These are phyloP conservation scores for Trachelus iudaicus DNA, from an alignment of 2,888 invertebrate genomes.

Conservation along the genomic window DNA sequence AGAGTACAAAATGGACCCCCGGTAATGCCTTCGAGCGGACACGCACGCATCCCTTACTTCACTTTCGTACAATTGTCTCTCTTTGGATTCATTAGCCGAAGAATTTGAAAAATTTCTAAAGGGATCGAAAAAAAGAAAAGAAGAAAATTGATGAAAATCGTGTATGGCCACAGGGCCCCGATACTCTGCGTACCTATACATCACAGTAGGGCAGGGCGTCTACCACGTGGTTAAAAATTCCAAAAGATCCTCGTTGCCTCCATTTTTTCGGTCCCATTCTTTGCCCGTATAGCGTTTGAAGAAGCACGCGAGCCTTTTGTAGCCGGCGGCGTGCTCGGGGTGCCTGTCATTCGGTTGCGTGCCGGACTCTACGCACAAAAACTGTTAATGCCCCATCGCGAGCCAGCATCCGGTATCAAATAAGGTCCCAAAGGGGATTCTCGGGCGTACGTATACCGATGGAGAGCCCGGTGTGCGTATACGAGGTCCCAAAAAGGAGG, in stretches of 20 bases:
- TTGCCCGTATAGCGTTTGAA: background rate
- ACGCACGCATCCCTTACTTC: background rate
- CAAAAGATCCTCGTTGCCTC: background rate
- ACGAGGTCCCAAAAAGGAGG: background rate
- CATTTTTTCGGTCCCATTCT: background rate
- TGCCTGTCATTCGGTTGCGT: constrained; percentile 31
- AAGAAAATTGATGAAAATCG: background rate
- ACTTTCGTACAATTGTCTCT: background rate
- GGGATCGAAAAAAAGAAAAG: background rate
- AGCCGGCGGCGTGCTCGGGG: constrained; percentile 12
- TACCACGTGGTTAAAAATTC: background rate
- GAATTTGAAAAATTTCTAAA: background rate
- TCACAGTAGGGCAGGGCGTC: background rate
- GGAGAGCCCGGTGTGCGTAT: background rate
- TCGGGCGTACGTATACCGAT: constrained; percentile 5
- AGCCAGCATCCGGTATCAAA: constrained; percentile 40
- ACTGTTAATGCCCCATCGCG: constrained; percentile 36
- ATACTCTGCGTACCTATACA: no score
- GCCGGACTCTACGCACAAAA: constrained; percentile 36
- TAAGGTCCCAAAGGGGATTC: constrained; percentile 20
- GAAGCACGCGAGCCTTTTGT: background rate
- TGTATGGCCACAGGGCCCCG: background rate
- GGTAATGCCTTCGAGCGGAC: background rate
- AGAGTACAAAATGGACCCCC: background rate
- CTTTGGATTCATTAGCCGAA: background rate